Conservation (phyloP, 2,797 vertebrate species). For the Catostomus latipinnis region DNA sequence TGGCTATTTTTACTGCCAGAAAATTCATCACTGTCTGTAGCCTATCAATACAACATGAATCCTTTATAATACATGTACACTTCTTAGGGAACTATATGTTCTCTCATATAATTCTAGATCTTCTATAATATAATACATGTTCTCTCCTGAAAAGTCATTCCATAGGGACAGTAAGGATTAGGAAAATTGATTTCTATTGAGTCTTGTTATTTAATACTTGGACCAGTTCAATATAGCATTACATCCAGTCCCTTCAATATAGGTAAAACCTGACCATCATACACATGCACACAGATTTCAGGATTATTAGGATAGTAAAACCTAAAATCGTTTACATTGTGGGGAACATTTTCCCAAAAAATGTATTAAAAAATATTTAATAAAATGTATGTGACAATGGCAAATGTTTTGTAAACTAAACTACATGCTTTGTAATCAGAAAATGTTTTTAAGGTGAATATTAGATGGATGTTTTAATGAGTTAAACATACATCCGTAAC, state of each 20-base stretch:
- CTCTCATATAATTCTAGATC: neutral
- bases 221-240: neutral
- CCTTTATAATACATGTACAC: neutral
- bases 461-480: too few species aligned
- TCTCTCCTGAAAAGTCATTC: neutral
- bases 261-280: too few species aligned
- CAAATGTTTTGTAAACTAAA: too few species aligned
- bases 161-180: neutral
- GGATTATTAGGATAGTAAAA: too few species aligned
- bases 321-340: too few species aligned
- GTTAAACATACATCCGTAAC: too few species aligned
- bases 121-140: neutral
- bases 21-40: neutral
- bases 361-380: neutral
- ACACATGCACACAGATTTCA: too few species aligned
- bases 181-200: too few species aligned
- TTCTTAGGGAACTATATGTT: neutral
- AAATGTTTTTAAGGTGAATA: too few species aligned
- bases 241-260: too few species aligned
- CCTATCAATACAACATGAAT: conserved; percentile 2
- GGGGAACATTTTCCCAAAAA: neutral
- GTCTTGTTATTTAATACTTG: neutral
- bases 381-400: too few species aligned
- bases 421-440: too few species aligned
- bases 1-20: conserved; percentile 9